These are phyloP conservation scores for Falco peregrinus DNA, from an alignment of 2,797 vertebrate genomes.

Conservation along the genomic window DNA sequence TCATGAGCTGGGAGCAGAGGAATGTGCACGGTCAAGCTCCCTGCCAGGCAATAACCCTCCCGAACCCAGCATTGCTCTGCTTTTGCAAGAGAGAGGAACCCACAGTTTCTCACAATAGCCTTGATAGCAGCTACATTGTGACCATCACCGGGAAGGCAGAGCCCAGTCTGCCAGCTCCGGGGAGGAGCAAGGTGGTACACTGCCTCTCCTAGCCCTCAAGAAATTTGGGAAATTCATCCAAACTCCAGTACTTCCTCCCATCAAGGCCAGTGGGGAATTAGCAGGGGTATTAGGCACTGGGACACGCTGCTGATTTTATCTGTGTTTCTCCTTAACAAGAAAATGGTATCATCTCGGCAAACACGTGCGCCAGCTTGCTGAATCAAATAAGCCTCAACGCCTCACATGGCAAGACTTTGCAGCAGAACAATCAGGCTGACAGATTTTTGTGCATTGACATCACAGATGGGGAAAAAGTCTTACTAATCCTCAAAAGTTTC, in stretches of 20 bases:
- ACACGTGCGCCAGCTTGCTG: neutral
- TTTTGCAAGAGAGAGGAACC: neutral
- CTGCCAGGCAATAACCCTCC: neutral
- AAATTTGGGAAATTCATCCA: neutral
- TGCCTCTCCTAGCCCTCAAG: neutral
- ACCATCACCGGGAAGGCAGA: neutral
- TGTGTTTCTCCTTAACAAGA: neutral
- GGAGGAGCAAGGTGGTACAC: neutral
- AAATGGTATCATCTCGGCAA: neutral
- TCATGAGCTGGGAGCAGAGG: slow-evolving; percentile 1
- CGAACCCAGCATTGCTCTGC: neutral
- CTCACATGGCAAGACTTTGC: neutral
- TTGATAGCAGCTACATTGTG: fast-evolving
- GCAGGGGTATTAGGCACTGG: neutral
- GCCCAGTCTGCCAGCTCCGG: neutral
- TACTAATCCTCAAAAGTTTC: slow-evolving; percentile 3
- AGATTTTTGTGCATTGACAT: slow-evolving; percentile 44
- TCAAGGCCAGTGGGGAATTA: neutral
- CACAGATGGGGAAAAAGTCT: slow-evolving; percentile 37
- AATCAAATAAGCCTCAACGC: neutral
- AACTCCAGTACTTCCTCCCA: neutral
- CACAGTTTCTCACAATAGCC: neutral
- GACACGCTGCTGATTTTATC: neutral
- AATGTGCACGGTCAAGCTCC: slow-evolving; percentile 26
- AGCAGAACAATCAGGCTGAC: neutral